phyloP scores from a whole-genome alignment of 2,797 vertebrate genomes.

The Liasis olivaceus region DNA sequence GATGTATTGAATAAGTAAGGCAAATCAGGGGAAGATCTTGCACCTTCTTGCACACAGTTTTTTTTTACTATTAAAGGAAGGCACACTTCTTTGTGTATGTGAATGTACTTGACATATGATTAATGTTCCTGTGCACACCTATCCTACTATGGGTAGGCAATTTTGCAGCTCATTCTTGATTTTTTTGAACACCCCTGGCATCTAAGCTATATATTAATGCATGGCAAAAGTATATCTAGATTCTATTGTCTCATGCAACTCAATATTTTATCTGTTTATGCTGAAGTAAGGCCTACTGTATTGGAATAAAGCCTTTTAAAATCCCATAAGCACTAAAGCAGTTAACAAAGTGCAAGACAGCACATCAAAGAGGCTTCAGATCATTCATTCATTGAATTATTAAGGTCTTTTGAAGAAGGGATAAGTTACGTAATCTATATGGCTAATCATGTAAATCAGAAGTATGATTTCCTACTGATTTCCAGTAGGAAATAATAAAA shows the following conservation, averaged over 20 bases:
- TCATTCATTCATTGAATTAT: conserved; percentile 16
- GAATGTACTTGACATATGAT: not conserved
- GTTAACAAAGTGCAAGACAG: not conserved
- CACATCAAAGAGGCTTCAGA: not conserved
- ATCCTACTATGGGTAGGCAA: not conserved
- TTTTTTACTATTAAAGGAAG: not conserved
- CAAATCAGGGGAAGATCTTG: not conserved
- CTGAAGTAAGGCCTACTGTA: not conserved
- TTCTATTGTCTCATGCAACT: not conserved
- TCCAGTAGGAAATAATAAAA: not conserved
- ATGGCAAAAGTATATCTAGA: not conserved
- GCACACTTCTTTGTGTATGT: not conserved
- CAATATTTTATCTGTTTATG: too few relatives aligned
- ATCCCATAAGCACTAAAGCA: not conserved
- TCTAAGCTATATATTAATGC: too few relatives aligned
- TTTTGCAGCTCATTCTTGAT: not conserved
- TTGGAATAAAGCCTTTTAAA: not conserved
- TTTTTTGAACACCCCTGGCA: too few relatives aligned
- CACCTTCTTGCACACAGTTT: not conserved
- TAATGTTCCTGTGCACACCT: not conserved
- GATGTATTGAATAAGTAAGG: not conserved
- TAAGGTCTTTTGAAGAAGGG: conserved; percentile 22
- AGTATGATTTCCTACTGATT: too few relatives aligned
- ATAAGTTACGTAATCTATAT: not conserved
- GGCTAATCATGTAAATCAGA: too few relatives aligned